phyloP scores from a whole-genome alignment of 2,888 invertebrate genomes.

The Diaphora mendica region DNA sequence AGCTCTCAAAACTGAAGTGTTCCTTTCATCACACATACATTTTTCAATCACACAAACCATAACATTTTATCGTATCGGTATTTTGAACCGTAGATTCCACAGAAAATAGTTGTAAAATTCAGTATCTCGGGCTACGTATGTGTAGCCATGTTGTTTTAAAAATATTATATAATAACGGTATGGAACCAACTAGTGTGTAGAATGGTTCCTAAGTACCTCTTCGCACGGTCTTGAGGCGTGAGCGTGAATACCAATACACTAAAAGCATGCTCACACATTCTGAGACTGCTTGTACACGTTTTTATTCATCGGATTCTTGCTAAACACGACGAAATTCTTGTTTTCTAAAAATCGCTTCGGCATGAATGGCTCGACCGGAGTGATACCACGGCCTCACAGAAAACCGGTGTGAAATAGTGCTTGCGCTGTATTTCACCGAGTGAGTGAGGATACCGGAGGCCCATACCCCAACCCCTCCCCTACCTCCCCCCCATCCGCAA shows the following conservation, averaged over 20 bases:
- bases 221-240: conserved; percentile 51
- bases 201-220: conserved; percentile 55
- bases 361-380: too few relatives aligned
- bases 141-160: conserved; percentile 19
- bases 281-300: conserved; percentile 42
- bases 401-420: too few relatives aligned
- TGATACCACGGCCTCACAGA: too few relatives aligned
- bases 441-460: too few relatives aligned
- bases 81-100: neutral
- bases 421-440: too few relatives aligned
- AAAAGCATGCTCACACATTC: conserved; percentile 64
- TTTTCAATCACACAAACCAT: neutral
- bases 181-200: conserved; percentile 50
- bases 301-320: conserved; percentile 47
- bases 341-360: conserved; percentile 30
- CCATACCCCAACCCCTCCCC: too few relatives aligned
- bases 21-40: neutral
- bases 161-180: conserved; percentile 43
- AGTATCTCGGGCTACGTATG: neutral
- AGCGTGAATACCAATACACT: conserved; percentile 64
- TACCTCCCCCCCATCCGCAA: too few relatives aligned
- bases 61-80: too few relatives aligned
- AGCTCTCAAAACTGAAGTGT: neutral
- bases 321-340: conserved; percentile 27
- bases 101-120: neutral